These are phyloP conservation scores for Python bivittatus DNA, from an alignment of 2,113 vertebrate genomes.

Conservation along the genomic window DNA sequence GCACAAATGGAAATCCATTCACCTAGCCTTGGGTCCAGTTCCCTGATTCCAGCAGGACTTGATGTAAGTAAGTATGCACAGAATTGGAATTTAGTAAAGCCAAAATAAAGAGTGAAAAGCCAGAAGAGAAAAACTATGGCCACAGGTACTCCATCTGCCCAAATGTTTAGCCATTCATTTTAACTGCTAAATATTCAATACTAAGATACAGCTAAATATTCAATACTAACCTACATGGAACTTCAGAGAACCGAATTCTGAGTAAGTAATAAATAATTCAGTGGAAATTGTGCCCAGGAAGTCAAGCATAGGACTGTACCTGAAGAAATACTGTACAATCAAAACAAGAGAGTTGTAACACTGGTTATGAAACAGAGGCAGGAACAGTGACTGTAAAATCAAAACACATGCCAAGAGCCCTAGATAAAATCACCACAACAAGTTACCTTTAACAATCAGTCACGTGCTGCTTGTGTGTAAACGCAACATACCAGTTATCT, in stretches of 20 bases:
- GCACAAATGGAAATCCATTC: neutral
- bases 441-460: conserved; percentile 61
- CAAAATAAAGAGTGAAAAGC: conserved; percentile 16
- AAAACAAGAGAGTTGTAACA: conserved; percentile 13
- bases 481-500: conserved; percentile 54
- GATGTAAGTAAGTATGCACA: neutral
- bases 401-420: conserved; percentile 14
- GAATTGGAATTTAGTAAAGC: neutral
- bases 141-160: neutral
- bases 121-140: neutral
- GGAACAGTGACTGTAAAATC: conserved; percentile 38
- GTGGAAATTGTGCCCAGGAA: neutral
- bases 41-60: neutral
- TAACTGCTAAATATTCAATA: neutral
- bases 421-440: conserved; percentile 37
- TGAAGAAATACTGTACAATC: conserved; percentile 24
- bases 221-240: neutral
- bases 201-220: neutral
- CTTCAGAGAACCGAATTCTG: neutral
- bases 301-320: neutral
- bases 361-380: conserved; percentile 34
- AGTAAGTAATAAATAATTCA: neutral
- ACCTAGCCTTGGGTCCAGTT: neutral
- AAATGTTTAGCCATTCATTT: conserved; percentile 31
- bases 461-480: conserved; percentile 39